A percentile compares a stretch with the other conserved stretches of the same genome.
These are phyloP conservation scores for Andrena camellia DNA, from an alignment of 2,888 invertebrate species.

Conservation along the genomic window DNA sequence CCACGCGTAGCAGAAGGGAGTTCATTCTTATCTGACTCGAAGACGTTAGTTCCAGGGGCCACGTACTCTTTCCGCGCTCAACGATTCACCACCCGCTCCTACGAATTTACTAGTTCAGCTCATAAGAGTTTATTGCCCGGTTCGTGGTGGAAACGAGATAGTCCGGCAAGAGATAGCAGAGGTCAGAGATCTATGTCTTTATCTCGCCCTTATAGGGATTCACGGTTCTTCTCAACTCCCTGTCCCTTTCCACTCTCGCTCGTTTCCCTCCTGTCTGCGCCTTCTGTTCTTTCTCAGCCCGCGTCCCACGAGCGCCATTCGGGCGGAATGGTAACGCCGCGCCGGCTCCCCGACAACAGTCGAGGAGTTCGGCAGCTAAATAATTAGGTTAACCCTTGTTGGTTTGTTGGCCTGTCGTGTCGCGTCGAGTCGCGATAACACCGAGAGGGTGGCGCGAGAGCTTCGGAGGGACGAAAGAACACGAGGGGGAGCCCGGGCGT, in stretches of 20 bases:
- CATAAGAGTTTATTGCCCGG: conserved; percentile 47
- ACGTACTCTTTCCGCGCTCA: conserved; percentile 11
- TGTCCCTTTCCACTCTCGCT: not conserved
- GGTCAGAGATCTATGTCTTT: conserved; percentile 44
- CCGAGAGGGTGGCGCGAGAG: conserved; percentile 27
- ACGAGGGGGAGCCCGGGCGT: conserved; percentile 33
- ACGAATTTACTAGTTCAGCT: conserved; percentile 40
- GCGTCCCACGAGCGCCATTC: conserved; percentile 77
- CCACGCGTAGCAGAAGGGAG: not conserved
- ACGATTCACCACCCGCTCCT: conserved; percentile 23
- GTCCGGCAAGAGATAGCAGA: conserved; percentile 13
- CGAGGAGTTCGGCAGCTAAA: conserved; percentile 76
- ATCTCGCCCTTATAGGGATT: conserved; percentile 46
- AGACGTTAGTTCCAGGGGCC: not conserved
- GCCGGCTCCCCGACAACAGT: conserved; percentile 66
- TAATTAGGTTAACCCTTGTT: conserved; percentile 81
- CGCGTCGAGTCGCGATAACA: conserved; percentile 57
- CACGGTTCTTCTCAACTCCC: conserved; percentile 17
- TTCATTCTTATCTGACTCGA: not conserved
- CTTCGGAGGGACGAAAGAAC: conserved; percentile 39
- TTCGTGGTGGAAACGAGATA: conserved; percentile 26
- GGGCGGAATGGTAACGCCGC: conserved; percentile 77
- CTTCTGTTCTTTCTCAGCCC: conserved; percentile 27
- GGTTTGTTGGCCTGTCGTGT: conserved; percentile 64
- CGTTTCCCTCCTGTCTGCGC: not conserved